Evolutionary conservation across 2,113 vertebrate species (phyloP).

Genomic region (Cathartes aura): DNA sequence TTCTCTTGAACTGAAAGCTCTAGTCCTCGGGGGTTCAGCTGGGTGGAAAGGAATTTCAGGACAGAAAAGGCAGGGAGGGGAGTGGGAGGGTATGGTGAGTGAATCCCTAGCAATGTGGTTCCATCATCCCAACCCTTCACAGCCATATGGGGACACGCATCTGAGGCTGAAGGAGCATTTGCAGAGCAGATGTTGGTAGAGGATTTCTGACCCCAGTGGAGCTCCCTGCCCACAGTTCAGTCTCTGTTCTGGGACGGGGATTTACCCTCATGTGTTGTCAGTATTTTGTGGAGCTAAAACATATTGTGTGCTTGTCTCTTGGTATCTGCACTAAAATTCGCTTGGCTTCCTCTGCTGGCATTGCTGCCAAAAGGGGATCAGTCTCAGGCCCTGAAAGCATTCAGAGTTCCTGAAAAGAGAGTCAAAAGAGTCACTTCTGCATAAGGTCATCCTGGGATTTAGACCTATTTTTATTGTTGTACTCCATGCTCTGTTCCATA

Average conservation of each 20-base stretch:
- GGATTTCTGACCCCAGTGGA: background rate
- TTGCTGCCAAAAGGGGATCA: background rate
- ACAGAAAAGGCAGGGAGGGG: background rate
- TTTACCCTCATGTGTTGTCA: background rate
- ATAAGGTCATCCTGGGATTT: background rate
- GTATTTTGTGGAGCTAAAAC: background rate
- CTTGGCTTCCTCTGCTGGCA: background rate
- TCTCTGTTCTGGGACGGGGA: background rate
- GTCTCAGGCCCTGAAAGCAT: background rate
- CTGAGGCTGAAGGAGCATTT: slow-evolving; percentile 2
- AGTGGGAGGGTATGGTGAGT: background rate
- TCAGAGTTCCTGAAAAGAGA: slow-evolving; percentile 28
- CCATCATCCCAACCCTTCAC: background rate
- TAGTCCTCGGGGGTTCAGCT: background rate
- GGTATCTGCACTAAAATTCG: background rate
- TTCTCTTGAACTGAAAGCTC: background rate
- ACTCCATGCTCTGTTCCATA: background rate
- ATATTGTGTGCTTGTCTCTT: background rate
- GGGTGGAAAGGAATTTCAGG: slow-evolving; percentile 2
- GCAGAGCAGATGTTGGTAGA: slow-evolving; percentile 45
- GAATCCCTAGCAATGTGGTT: background rate
- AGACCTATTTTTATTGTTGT: background rate
- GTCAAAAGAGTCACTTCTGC: background rate
- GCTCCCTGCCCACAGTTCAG: background rate
- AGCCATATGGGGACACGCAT: background rate